Conservation (phyloP, 2,113 vertebrate genomes). For the Sphyrna mokarran region DNA sequence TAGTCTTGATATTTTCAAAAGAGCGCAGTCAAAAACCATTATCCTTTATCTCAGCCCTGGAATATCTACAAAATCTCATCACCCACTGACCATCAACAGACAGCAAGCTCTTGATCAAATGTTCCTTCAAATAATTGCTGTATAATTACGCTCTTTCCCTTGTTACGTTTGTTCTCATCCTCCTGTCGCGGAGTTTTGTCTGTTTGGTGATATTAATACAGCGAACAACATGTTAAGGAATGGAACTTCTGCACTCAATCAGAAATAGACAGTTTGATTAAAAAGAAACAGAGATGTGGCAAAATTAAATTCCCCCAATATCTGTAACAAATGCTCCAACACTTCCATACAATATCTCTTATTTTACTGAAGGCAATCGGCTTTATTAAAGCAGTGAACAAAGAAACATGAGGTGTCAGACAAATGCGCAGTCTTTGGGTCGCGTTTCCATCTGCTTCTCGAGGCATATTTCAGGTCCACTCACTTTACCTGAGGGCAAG, state of each 20-base stretch:
- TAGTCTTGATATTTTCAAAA: constrained; percentile 36
- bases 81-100: neutral
- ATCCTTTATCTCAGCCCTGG: neutral
- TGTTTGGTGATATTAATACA: neutral
- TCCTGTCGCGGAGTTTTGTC: neutral
- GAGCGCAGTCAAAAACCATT: constrained; percentile 19
- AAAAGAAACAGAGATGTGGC: neutral
- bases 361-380: neutral
- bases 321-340: constrained; percentile 8
- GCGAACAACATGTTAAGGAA: neutral
- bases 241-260: neutral
- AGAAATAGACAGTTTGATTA: neutral
- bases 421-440: neutral
- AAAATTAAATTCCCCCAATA: neutral
- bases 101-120: neutral
- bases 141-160: neutral
- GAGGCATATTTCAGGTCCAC: no score
- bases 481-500: no score
- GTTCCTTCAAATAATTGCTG: neutral
- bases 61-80: neutral
- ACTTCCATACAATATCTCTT: neutral
- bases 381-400: neutral
- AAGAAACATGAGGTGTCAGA: neutral
- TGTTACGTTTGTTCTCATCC: neutral
- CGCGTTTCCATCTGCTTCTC: no score